A percentile compares a stretch with the other conserved stretches of the same genome.
Conservation (phyloP, 2,113 vertebrate species). For the Neolamprologus kungweensis region DNA sequence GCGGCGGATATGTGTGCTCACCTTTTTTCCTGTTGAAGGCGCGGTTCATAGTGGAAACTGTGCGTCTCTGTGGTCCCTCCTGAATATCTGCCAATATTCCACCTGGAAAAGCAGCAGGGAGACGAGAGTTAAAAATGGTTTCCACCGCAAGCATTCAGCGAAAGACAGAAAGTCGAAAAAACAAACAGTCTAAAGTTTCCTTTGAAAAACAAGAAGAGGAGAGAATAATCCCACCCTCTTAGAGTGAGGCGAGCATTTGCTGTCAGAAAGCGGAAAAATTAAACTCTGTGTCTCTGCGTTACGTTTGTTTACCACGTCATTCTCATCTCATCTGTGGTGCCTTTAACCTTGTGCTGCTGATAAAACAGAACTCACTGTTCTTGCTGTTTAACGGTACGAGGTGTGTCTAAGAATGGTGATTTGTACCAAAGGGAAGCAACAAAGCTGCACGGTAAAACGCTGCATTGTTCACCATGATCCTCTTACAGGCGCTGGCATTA, state of each 20-base stretch:
- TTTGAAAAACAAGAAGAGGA: not conserved
- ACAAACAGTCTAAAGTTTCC: not conserved
- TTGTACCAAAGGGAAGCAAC: not conserved
- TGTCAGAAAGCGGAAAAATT: not conserved
- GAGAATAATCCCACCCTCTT: not conserved
- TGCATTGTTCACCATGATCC: not conserved
- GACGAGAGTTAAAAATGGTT: not conserved
- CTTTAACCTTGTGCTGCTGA: not conserved
- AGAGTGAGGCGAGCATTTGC: not conserved
- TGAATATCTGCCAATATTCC: slow-evolving; percentile 50
- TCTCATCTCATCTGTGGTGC: not conserved
- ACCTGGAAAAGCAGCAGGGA: slow-evolving; percentile 50
- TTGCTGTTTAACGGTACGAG: not conserved
- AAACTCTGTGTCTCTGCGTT: not conserved
- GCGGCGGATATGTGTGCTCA: slow-evolving; percentile 33
- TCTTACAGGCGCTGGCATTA: not conserved
- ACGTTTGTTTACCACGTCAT: not conserved
- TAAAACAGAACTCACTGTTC: not conserved
- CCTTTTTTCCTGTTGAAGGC: slow-evolving; percentile 93
- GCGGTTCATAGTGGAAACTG: slow-evolving; percentile 83
- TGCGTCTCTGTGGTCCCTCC: slow-evolving; percentile 27
- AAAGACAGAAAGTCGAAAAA: not conserved
- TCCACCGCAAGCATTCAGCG: not conserved
- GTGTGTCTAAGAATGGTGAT: not conserved
- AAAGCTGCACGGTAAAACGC: not conserved